Evolutionary conservation across 2,113 vertebrate genomes (phyloP), one percentile per base, ranked within the genome.

Genomic region (Nipponia nippon): DNA sequence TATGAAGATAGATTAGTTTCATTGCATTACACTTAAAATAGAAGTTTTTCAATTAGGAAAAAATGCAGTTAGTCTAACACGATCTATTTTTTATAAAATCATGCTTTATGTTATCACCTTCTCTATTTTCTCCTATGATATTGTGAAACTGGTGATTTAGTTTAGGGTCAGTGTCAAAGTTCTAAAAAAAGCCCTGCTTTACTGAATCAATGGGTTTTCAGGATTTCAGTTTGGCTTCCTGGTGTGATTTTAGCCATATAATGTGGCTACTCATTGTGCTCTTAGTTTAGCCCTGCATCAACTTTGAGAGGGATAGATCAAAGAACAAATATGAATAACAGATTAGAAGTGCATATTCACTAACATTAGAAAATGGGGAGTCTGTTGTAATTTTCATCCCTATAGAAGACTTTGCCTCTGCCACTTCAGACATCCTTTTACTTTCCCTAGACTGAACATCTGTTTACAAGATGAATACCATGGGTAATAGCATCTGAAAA

Each of bases 61-160:
- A 66, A 7, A 58, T 12, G 6, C 10, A 19, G 22, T 25, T 72
- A 73, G 25, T 46, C 36, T 67, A 85, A 50, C 14, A 34, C 14
- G 3, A 26, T 17, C 36, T 30, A 22, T 42, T 40, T 84, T 75
- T 75, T 34, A 52, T 40, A 58, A 84, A 75, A 34, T 16, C 12
- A 66, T 47, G 38, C 1, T 44, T 67, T 56, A 32, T n/a, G 17
- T 66, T 85, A 38, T 17, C 3, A 4, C 13, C 15, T 36, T 84
- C 36, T 66, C 16, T 63, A 26, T 77, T 62, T 87, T 81, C 21
- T 81, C 72, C 53, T 16, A 40, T 23, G 55, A 98, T 95, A 95
- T 25, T 29, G 93, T 94, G 93, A 94, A 95, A 90, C 65, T 94
- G 38, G 92, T 97, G 38, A 93, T 97, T 96, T 94, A 92, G 91